Evolutionary conservation across 2,888 invertebrate genomes (phyloP).

Genomic region (Pachliopta kotzebuea): DNA sequence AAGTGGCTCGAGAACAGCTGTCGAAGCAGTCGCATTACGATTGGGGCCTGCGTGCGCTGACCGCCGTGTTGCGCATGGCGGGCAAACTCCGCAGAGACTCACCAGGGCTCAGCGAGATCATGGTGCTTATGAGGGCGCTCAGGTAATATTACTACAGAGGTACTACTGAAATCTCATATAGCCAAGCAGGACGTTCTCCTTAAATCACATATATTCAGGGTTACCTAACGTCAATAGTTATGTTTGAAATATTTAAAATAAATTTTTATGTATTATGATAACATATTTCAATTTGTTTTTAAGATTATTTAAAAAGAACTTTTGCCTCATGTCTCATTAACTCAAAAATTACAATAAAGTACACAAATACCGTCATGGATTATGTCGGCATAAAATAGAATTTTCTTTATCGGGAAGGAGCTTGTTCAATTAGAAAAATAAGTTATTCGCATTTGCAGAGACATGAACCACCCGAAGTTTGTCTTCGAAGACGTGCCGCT

Average conservation of each 20-base stretch:
- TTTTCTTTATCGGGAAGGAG: neutral
- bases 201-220: no score
- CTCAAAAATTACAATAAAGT: no score
- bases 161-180: neutral
- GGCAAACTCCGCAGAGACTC: constrained; percentile 91
- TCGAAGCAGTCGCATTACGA: constrained; percentile 97
- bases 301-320: no score
- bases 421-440: neutral
- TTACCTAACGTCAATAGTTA: no score
- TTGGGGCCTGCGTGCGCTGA: constrained; percentile 95
- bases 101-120: constrained; percentile 89
- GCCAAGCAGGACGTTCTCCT: no score
- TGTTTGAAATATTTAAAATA: no score
- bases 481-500: constrained; percentile 94
- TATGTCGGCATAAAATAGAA: neutral
- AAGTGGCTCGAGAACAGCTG: constrained; percentile 91
- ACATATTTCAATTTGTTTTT: no score
- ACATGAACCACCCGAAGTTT: constrained; percentile 97
- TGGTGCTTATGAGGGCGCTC: constrained; percentile 94
- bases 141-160: no score
- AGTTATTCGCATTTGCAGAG: constrained; percentile 73
- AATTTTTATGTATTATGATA: no score
- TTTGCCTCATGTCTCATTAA: no score
- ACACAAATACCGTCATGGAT: no score
- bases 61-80: constrained; percentile 94